Base-by-base conservation (phyloP, 2,113 vertebrate genomes). In the Tauraco erythrolophus region DNA sequence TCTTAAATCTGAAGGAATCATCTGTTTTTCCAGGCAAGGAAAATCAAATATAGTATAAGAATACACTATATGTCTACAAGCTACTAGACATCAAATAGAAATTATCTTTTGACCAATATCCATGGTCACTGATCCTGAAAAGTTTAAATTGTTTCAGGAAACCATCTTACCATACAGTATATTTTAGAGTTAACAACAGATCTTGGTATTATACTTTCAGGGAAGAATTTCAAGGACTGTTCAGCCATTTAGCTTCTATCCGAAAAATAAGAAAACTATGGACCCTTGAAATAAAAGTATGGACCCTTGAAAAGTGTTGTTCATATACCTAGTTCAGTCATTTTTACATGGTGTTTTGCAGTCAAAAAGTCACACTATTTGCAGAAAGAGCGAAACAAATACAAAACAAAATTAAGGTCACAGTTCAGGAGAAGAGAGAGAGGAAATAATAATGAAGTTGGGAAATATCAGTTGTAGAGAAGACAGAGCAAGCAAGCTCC, bases 191-290 rank as follows among this genome's bases (percentile, higher is more conserved):
- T 51, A 88, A 39, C 10, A 85, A 25, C 8, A 77, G 24, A 5
- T 64, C 46, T 45, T 1, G 1, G 7, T 61, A 25, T 46, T 66
- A 41, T 16, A 50, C 2, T 41, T 89, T n/a, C 10, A 1, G 27
- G 46, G 35, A 7, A 72, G 74, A 79, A 64, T 71, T 72, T 86
- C 22, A 84, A 46, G 14, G 24, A 4, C 10, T 57, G 6, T 30
- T 72, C 68, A 14, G 6, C 7, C 6, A 6, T 54, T 79, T 33
- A 62, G 1, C 18, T 78, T 88, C 19, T 0, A 0, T 39, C 8
- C 61, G 18, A 95, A 75, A 81, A 62, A 10, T 19, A 57, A 56
- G 17, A 35, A 4, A 53, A 64, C 1, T 31, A 31, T 23, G 33
- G 25, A 58, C 31, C 31, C 71, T 78, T 66, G n/a, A 35, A 88